These are phyloP conservation scores for Porites evermanni DNA, from an alignment of 92 coral and sea anemone genomes.

Conservation along the genomic window DNA sequence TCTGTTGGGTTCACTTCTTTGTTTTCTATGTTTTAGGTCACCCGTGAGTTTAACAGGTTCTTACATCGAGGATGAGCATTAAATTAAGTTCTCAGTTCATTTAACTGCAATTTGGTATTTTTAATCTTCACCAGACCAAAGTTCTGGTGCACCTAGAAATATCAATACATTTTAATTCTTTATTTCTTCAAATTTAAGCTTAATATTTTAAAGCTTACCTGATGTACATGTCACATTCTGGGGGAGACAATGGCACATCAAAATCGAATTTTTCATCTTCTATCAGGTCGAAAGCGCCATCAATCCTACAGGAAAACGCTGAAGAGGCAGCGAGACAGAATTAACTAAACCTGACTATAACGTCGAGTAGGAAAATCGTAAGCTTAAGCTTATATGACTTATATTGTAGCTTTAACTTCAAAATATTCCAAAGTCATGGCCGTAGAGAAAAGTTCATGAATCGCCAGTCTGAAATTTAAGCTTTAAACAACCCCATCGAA, in stretches of 20 bases:
- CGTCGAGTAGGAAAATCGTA: neutral
- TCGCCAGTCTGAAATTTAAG: neutral
- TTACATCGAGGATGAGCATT: too few relatives aligned
- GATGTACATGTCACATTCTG: conserved; percentile 27
- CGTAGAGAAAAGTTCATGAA: neutral
- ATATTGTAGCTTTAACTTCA: too few relatives aligned
- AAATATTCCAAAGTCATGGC: too few relatives aligned
- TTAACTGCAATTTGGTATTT: too few relatives aligned
- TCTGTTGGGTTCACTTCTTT: too few relatives aligned
- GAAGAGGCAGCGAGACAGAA: neutral
- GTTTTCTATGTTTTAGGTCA: too few relatives aligned
- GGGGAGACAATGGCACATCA: conserved; percentile 88
- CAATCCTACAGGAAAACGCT: conserved; percentile 13
- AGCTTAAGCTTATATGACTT: too few relatives aligned
- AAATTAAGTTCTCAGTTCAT: too few relatives aligned
- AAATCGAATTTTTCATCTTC: conserved; percentile 97
- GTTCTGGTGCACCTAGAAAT: too few relatives aligned
- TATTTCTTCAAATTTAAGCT: neutral
- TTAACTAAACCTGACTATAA: neutral
- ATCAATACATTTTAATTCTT: too few relatives aligned
- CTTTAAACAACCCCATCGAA: neutral
- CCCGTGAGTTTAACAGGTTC: too few relatives aligned
- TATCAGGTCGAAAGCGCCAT: conserved; percentile 41
- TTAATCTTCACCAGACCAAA: too few relatives aligned
- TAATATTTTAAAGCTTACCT: neutral